Percentiles rank a stretch among this genome's conserved stretches.
Conservation (phyloP, 2,113 vertebrate genomes). For the Oriolus oriolus region DNA sequence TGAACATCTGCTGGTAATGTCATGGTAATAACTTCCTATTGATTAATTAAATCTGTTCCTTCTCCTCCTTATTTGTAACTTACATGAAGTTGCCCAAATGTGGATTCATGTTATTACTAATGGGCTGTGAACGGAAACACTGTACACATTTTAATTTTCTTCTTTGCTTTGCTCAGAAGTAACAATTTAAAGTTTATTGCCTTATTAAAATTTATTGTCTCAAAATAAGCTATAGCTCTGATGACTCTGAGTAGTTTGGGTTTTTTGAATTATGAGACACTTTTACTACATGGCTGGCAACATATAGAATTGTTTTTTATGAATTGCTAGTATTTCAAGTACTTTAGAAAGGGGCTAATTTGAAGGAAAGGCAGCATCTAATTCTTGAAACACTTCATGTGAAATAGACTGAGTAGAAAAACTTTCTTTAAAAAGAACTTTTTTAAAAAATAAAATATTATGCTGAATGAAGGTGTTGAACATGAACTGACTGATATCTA, state of each 20-base stretch:
- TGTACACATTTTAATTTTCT: slow-evolving; percentile 16
- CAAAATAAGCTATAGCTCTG: background rate
- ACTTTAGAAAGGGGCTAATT: background rate
- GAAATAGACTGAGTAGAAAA: background rate
- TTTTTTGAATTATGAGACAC: background rate
- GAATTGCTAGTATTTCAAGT: background rate
- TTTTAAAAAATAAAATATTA: background rate
- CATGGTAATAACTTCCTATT: slow-evolving; percentile 78
- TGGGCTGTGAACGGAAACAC: background rate
- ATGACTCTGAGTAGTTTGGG: background rate
- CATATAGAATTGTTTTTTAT: background rate
- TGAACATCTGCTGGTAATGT: slow-evolving; percentile 73
- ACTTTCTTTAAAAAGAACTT: background rate
- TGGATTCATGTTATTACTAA: slow-evolving; percentile 6
- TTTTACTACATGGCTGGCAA: background rate
- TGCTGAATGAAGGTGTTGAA: background rate
- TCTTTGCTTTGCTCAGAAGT: slow-evolving; percentile 2
- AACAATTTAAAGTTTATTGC: background rate
- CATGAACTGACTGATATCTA: background rate
- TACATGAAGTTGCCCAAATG: background rate
- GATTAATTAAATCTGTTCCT: slow-evolving; percentile 60
- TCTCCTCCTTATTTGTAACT: slow-evolving; percentile 60
- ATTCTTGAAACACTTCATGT: background rate
- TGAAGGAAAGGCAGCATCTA: background rate
- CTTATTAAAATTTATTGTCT: background rate